phyloP scores from a whole-genome alignment of 2,888 invertebrate species.

The Platypus cylindrus region DNA sequence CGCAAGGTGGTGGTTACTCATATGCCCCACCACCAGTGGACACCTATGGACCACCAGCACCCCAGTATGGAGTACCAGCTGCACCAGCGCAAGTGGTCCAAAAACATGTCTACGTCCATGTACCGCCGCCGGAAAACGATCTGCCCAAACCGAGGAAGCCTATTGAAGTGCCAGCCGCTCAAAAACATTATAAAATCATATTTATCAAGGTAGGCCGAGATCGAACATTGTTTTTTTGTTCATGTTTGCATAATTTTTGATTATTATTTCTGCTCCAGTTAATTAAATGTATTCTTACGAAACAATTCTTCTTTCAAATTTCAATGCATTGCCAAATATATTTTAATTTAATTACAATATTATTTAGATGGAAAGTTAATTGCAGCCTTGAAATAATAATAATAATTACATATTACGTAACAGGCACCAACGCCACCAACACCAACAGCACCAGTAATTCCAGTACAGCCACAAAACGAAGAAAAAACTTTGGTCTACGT shows the following conservation, averaged over 20 bases:
- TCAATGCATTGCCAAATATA: too few species aligned
- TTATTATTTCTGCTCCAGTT: too few species aligned
- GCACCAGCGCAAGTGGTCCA: slow-evolving; percentile 66
- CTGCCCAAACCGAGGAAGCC: slow-evolving; percentile 52
- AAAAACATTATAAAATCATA: slow-evolving; percentile 75
- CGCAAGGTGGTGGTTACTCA: slow-evolving; percentile 29
- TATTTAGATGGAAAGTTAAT: too few species aligned
- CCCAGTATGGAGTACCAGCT: slow-evolving; percentile 41
- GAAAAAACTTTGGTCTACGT: slow-evolving; percentile 84
- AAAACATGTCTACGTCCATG: slow-evolving; percentile 85
- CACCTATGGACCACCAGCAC: slow-evolving; percentile 39
- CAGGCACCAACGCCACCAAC: slow-evolving; percentile 77
- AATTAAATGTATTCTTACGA: too few species aligned
- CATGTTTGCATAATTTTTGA: too few species aligned
- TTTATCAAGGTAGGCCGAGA: slow-evolving; percentile 63
- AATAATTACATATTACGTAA: slow-evolving; percentile 42
- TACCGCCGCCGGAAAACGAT: slow-evolving; percentile 78
- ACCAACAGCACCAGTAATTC: slow-evolving; percentile 70
- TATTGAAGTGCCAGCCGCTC: slow-evolving; percentile 46
- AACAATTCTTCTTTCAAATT: too few species aligned
- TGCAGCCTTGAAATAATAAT: too few species aligned
- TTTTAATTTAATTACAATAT: too few species aligned
- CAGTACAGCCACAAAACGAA: slow-evolving; percentile 71
- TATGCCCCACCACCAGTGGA: slow-evolving; percentile 25
- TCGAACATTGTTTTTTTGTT: too few species aligned